Evolutionary conservation across 2,113 vertebrate genomes (phyloP), one percentile per base, ranked within the genome.

Genomic region (Serinus canaria): DNA sequence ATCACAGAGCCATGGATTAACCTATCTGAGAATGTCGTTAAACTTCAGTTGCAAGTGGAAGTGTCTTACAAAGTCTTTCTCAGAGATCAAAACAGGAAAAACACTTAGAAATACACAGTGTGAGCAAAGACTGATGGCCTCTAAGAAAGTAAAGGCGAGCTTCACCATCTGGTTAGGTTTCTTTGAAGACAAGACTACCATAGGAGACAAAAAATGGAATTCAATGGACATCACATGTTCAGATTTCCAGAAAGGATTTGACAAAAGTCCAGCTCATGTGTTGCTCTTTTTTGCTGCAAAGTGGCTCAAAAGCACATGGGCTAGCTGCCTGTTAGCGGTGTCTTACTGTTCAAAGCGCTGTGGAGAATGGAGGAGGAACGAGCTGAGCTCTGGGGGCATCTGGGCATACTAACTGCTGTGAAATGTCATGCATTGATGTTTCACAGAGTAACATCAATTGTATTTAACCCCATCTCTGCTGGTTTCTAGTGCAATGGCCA

Each of bases 81-180:
- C 70, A 67, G 91, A 93, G 90, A 94, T 90, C 96, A 96, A 95
- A 95, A 81, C 84, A 93, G 84, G 78, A 89, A 79, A 95, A 96
- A 60, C 64, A 91, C 92, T 96, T 95, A 95, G 94, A 97, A 96
- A 95, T 75, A 91, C 96, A 89, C 92, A 96, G 94, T 43, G 63
- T 96, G 95, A 96, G 63, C 44, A 87, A 96, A 77, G 86, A 84
- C 47, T 87, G 93, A 90, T 90, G 95, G 87, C 82, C 92, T 89
- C 59, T 78, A 74, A 93, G 94, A 96, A 96, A 94, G 89, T 25
- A 93, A 94, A 91, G 47, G 86, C 79, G 83, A 81, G 72, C 27
- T 90, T 83, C 67, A 76, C 83, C 94, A 96, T 87, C 92, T 91
- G 87, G 91, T 91, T 92, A 49, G 43, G 72, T 56, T 49, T 79